Conservation (phyloP, 2,113 vertebrate species). For the Amphilophus citrinellus region DNA sequence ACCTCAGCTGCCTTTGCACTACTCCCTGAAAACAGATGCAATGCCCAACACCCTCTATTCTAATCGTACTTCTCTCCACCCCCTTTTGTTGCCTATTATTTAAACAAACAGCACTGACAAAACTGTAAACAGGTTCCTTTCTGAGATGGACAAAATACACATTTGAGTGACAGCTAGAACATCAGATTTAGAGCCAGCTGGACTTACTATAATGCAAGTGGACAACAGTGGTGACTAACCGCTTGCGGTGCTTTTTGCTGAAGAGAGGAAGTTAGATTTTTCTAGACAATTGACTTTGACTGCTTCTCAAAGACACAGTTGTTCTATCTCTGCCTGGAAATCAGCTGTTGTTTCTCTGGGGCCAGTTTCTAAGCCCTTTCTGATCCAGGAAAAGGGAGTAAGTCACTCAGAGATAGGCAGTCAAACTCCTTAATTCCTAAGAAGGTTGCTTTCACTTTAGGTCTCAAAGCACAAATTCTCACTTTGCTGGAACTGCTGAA, state of each 20-base stretch:
- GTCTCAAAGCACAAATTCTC: not conserved
- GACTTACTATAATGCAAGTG: conserved; percentile 19
- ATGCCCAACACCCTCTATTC: conserved; percentile 14
- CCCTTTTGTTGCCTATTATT: conserved; percentile 1
- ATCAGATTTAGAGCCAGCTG: not conserved
- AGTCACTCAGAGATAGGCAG: not conserved
- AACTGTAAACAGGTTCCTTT: not conserved
- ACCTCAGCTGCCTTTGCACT: not conserved
- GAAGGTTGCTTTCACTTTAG: not conserved
- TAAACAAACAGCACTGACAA: conserved; percentile 17
- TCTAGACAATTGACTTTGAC: conserved; percentile 36
- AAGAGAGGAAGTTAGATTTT: conserved; percentile 15
- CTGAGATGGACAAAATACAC: not conserved
- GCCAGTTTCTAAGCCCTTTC: conserved; percentile 8
- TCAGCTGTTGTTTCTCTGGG: conserved; percentile 1
- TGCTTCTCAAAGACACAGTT: conserved; percentile 35
- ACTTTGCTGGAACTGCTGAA: not conserved
- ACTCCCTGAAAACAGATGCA: conserved; percentile 1
- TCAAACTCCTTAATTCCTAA: conserved; percentile 1
- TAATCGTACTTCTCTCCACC: not conserved
- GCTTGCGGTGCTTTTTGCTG: not conserved
- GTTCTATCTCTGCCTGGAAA: conserved; percentile 33
- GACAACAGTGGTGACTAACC: conserved; percentile 17
- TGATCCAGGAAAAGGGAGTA: conserved; percentile 24
- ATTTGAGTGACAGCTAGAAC: conserved; percentile 28